These are phyloP conservation scores for Acleris literana DNA, from an alignment of 2,888 invertebrate species.

Conservation along the genomic window DNA sequence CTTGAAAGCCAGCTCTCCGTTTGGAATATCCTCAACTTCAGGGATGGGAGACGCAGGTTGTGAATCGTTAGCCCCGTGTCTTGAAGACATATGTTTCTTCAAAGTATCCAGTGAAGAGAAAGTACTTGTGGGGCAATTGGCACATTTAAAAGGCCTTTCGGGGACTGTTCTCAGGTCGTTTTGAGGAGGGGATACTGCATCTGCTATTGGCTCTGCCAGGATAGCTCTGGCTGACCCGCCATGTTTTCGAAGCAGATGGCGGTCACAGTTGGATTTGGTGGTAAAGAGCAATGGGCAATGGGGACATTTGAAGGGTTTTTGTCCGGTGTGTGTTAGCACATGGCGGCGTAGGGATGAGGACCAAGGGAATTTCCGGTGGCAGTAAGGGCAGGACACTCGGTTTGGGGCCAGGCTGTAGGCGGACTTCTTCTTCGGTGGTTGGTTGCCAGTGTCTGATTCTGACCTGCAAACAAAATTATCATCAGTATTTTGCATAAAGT, in stretches of 20 bases:
- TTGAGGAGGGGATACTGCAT: conserved; percentile 60
- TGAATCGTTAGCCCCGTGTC: conserved; percentile 84
- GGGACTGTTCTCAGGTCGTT: conserved; percentile 86
- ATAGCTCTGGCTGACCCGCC: conserved; percentile 77
- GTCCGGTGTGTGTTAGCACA: conserved; percentile 97
- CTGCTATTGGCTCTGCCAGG: conserved; percentile 68
- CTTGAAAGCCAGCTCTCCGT: conserved; percentile 91
- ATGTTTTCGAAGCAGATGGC: conserved; percentile 95
- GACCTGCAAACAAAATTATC: conserved; percentile 77
- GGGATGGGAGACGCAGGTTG: conserved; percentile 69
- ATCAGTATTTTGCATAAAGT: conserved; percentile 10
- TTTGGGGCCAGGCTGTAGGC: conserved; percentile 98
- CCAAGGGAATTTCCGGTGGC: conserved; percentile 98
- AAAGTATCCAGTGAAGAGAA: conserved; percentile 91
- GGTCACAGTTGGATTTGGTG: conserved; percentile 98
- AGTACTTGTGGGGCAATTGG: conserved; percentile 91
- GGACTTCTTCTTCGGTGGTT: conserved; percentile 92
- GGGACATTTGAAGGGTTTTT: conserved; percentile 97
- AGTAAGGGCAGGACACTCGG: conserved; percentile 96
- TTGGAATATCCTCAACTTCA: conserved; percentile 60
- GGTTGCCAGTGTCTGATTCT: conserved; percentile 84
- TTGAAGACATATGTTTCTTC: conserved; percentile 89
- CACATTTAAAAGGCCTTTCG: conserved; percentile 91
- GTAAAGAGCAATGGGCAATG: conserved; percentile 97
- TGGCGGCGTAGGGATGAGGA: conserved; percentile 97